phyloP scores from a whole-genome alignment of 2,113 vertebrate species.

The Chaetorhynchus papuensis region DNA sequence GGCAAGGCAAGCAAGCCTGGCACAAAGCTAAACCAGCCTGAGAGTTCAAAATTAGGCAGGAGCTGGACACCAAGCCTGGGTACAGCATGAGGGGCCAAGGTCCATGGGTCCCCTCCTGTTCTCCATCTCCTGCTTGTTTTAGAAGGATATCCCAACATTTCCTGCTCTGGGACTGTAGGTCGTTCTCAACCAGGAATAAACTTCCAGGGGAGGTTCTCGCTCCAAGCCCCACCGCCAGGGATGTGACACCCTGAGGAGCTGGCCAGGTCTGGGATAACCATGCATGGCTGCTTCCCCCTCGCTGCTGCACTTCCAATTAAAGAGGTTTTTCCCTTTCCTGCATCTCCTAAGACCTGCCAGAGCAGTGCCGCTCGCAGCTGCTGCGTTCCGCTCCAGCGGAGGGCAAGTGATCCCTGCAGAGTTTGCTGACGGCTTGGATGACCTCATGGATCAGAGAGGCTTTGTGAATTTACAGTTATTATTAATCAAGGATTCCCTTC shows the following conservation, averaged over 20 bases:
- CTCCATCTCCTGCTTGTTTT: background rate
- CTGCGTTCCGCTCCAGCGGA: background rate
- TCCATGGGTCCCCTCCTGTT: background rate
- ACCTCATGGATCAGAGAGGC: background rate
- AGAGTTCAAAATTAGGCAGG: background rate
- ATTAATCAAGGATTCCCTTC: background rate
- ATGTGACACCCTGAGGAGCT: background rate
- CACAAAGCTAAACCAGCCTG: background rate
- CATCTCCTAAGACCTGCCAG: background rate
- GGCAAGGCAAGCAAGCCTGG: background rate
- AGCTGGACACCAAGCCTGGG: background rate
- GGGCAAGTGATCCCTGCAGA: background rate
- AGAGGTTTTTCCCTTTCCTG: background rate
- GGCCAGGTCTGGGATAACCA: background rate
- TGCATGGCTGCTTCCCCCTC: fast-evolving
- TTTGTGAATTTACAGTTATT: background rate
- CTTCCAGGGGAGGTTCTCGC: fast-evolving
- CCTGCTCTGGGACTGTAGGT: background rate
- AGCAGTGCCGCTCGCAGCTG: background rate
- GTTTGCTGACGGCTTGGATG: background rate
- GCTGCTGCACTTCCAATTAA: background rate
- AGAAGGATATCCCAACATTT: background rate
- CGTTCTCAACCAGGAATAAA: background rate
- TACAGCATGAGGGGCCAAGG: background rate
- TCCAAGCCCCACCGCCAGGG: background rate